These are phyloP conservation scores for Bombycilla garrulus DNA, from an alignment of 2,113 vertebrate genomes.

Conservation along the genomic window DNA sequence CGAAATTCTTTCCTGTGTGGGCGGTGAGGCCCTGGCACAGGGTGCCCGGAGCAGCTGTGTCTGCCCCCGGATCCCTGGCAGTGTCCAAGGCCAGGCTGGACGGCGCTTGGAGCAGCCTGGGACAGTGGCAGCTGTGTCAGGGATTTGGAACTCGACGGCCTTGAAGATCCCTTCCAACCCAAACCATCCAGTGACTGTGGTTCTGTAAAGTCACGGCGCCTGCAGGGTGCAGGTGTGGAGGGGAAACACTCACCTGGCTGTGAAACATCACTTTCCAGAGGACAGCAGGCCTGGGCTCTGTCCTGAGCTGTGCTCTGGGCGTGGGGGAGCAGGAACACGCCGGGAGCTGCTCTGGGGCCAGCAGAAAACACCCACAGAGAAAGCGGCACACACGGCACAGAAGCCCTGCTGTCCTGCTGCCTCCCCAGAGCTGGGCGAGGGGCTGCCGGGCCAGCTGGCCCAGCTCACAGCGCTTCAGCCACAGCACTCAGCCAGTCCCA, in stretches of 20 bases:
- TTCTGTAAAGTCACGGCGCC: rapidly evolving
- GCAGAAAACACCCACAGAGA: neutral
- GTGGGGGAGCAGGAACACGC: rapidly evolving
- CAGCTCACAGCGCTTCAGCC: neutral
- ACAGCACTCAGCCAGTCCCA: rapidly evolving
- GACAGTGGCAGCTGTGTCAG: neutral
- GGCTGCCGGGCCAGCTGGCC: neutral
- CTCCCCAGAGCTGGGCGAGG: neutral
- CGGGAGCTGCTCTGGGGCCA: neutral
- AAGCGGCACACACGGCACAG: rapidly evolving
- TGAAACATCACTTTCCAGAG: neutral
- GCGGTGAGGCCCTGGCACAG: rapidly evolving
- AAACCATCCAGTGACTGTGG: neutral
- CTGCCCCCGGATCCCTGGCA: neutral
- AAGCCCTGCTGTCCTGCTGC: neutral
- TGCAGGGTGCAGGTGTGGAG: no score
- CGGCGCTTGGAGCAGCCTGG: neutral
- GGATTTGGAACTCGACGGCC: neutral
- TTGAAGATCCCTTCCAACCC: neutral
- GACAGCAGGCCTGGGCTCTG: neutral
- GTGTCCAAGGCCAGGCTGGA: neutral
- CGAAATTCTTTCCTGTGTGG: neutral
- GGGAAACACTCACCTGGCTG: neutral
- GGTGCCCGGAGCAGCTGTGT: neutral
- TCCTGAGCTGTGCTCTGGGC: neutral